Base-by-base conservation (phyloP, 2,113 vertebrate genomes). In the Vulpes lagopus region DNA sequence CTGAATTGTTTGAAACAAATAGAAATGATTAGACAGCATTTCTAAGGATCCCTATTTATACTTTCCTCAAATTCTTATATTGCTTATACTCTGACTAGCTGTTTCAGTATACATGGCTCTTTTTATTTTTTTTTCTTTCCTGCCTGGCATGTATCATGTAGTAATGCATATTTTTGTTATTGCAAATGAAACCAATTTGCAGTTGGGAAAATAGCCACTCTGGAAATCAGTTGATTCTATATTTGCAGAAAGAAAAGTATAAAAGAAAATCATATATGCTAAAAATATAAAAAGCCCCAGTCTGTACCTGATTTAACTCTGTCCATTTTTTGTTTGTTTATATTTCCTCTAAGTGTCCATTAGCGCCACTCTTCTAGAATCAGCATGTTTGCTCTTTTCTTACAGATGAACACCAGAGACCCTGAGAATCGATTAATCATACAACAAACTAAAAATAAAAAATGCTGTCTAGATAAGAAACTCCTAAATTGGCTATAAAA, bases 351-450 rank as follows among this genome's bases (percentile, higher is more conserved):
- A 30, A 38, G 25, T 93, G 27, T 91, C 60, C 23, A 62, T 79
- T 25, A 94, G 69, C 88, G 53, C 14, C 78, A 51, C 11, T 74
- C 11, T 73, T 59, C 30, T 38, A n/a, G 76, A 64, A 84, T 2
- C 64, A 53, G 20, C 0, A 0, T 43, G 78, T 51, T 95, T 94
- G 89, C 90, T 96, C 55, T 98, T 97, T 93, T 85, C 62, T 97
- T 83, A 82, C 43, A 93, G 94, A 89, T 38, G 43, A 71, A 16
- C 43, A 55, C 51, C 93, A 73, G 20, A 19, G 35, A 95, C 79
- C 55, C 65, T 49, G 89, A 94, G 73, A 65, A 95, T 89, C 62
- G 2, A 93, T 91, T 97, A 96, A 81, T 88, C 62, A 64, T 60
- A 71, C 89, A 86, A 71, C 4, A 82, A 57, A 82, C 4, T 11